phyloP scores from a whole-genome alignment of 2,113 vertebrate species.

The Colaptes auratus region DNA sequence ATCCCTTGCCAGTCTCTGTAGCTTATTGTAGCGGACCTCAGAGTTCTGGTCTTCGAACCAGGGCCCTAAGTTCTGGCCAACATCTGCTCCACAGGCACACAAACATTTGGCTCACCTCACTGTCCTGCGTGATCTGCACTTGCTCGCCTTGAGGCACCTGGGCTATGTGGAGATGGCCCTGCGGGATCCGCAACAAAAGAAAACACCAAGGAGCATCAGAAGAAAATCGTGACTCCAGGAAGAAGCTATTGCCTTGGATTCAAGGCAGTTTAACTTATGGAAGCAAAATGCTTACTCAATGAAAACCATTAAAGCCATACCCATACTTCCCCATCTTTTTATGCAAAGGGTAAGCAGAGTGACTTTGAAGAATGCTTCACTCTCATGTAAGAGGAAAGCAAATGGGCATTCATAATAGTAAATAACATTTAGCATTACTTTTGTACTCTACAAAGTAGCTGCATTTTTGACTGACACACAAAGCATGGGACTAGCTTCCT shows the following conservation, averaged over 20 bases:
- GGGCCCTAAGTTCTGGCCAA: background rate
- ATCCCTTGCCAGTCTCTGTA: background rate
- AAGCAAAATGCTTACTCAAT: background rate
- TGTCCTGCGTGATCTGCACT: constrained; percentile 99
- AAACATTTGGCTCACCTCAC: constrained; percentile 82
- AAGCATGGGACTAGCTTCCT: background rate
- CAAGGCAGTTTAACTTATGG: fast-evolving
- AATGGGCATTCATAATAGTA: background rate
- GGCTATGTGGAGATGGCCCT: constrained; percentile 97
- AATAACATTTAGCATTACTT: background rate
- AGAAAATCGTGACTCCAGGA: constrained; percentile 27
- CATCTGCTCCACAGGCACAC: background rate
- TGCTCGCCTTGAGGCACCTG: constrained; percentile 98
- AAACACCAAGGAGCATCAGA: constrained; percentile 79
- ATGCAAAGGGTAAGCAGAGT: background rate
- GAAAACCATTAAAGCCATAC: background rate
- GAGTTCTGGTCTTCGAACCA: background rate
- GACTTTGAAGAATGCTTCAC: background rate
- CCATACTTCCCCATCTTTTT: background rate
- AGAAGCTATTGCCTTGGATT: background rate
- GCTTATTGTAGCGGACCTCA: fast-evolving
- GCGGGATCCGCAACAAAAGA: constrained; percentile 84
- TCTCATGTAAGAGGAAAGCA: background rate
- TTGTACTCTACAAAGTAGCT: background rate
- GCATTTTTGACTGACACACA: background rate